These are phyloP conservation scores for Lucinisca nassula DNA, from an alignment of 2,888 invertebrate genomes.

Conservation along the genomic window DNA sequence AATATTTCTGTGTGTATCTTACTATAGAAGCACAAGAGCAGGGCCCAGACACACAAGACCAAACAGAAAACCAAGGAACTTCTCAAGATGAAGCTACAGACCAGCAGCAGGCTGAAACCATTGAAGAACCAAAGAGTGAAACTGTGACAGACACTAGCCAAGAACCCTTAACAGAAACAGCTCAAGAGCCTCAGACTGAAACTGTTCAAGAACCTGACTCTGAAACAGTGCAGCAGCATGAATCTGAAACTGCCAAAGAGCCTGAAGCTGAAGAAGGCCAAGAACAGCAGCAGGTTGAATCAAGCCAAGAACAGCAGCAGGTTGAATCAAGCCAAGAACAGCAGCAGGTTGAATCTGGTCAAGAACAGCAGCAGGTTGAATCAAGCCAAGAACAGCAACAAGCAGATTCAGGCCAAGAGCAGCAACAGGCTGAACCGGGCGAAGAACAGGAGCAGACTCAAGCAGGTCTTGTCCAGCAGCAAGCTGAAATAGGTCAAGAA, in stretches of 20 bases:
- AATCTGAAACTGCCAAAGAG: neutral
- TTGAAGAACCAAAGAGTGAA: neutral
- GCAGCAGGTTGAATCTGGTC: neutral
- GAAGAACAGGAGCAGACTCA: constrained; percentile 14
- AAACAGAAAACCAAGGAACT: neutral
- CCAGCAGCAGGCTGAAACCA: constrained; percentile 1
- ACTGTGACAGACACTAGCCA: neutral
- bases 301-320: constrained; percentile 2
- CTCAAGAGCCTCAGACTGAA: constrained; percentile 4
- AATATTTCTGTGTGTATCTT: no score
- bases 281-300: constrained; percentile 5
- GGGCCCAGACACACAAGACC: neutral
- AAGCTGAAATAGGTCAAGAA: neutral
- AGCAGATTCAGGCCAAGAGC: neutral
- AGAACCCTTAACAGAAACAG: neutral
- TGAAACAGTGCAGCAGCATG: constrained; percentile 17
- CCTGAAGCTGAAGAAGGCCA: constrained; percentile 8
- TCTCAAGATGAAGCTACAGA: neutral
- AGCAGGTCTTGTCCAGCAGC: constrained; percentile 17
- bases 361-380: constrained; percentile 1
- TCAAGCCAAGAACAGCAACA: no score
- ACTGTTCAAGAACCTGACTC: neutral
- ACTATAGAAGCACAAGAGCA: neutral
- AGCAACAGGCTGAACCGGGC: constrained; percentile 7
- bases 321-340: neutral